These are phyloP conservation scores for Acrocephalus arundinaceus DNA, from an alignment of 2,113 vertebrate genomes.

Conservation along the genomic window DNA sequence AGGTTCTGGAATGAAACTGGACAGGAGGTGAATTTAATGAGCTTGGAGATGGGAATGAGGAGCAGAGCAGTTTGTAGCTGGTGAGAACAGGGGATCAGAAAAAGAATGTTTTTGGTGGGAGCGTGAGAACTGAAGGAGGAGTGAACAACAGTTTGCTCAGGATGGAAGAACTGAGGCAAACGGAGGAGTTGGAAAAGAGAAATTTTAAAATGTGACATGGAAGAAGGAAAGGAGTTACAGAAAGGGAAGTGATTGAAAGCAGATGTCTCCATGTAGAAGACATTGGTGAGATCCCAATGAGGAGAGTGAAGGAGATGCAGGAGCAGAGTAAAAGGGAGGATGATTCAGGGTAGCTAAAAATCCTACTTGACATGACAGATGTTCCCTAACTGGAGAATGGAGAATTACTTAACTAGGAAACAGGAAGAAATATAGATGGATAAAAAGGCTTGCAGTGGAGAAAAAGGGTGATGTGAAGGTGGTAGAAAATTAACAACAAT, in stretches of 20 bases:
- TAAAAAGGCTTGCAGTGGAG: background rate
- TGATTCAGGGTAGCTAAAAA: constrained; percentile 26
- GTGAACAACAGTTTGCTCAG: constrained; percentile 2
- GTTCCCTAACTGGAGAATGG: background rate
- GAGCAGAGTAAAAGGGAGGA: background rate
- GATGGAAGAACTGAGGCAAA: constrained; percentile 15
- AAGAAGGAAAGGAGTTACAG: background rate
- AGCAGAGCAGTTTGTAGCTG: background rate
- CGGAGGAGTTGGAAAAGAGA: background rate
- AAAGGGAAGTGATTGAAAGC: background rate
- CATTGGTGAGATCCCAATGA: background rate
- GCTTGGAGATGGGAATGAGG: background rate
- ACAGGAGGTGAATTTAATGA: background rate
- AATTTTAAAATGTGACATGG: background rate
- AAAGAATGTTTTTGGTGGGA: background rate
- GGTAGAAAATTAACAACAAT: background rate
- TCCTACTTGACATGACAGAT: background rate
- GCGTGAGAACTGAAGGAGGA: background rate
- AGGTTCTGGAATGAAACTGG: background rate
- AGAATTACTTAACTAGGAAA: constrained; percentile 3
- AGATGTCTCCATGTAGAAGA: background rate
- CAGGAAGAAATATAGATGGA: background rate
- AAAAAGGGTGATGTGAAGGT: background rate
- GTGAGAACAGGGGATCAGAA: constrained; percentile 1
- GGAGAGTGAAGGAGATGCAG: background rate